These are phyloP conservation scores for Balaeniceps rex DNA, from an alignment of 2,113 vertebrate genomes.

Conservation along the genomic window DNA sequence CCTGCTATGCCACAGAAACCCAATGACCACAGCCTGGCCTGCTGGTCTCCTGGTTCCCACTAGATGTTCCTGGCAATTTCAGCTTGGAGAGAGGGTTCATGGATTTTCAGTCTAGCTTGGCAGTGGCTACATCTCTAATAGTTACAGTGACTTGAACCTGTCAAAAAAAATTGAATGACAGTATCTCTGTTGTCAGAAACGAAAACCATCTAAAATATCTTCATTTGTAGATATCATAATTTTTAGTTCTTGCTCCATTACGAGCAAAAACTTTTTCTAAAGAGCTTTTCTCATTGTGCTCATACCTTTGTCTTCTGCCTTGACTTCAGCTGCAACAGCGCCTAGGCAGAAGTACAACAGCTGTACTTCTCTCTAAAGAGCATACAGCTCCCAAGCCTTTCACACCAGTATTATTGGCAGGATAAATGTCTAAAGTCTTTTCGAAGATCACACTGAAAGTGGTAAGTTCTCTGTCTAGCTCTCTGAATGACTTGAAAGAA, in stretches of 20 bases:
- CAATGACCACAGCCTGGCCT: neutral
- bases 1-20: neutral
- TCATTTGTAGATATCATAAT: neutral
- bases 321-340: neutral
- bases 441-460: neutral
- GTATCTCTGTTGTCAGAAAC: neutral
- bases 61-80: neutral
- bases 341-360: neutral
- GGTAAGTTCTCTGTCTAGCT: neutral
- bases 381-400: neutral
- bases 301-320: neutral
- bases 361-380: neutral
- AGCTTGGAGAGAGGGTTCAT: neutral
- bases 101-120: neutral
- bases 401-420: neutral
- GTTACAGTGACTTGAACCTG: neutral
- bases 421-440: neutral
- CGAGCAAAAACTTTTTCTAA: neutral
- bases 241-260: neutral
- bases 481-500: neutral
- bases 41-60: neutral
- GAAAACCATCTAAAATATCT: neutral
- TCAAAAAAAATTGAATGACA: neutral
- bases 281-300: neutral
- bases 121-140: neutral